Percentiles rank a stretch among this genome's conserved stretches.
These are phyloP conservation scores for Apteryx owenii DNA, from an alignment of 2,113 vertebrate genomes.

Conservation along the genomic window DNA sequence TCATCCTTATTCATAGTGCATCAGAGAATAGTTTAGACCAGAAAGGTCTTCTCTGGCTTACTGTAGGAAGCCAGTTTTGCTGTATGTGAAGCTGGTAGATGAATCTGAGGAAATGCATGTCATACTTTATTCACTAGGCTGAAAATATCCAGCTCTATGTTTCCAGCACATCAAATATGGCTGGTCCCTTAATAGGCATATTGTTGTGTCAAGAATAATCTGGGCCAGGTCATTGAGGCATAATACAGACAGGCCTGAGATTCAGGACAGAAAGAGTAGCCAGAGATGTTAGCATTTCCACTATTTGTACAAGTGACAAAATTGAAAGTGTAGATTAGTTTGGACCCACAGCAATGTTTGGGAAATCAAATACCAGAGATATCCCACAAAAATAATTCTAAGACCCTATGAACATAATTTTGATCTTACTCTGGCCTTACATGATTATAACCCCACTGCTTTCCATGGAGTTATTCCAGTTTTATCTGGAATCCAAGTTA, in stretches of 20 bases:
- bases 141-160: neutral
- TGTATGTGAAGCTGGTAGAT: neutral
- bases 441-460: neutral
- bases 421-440: neutral
- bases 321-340: neutral
- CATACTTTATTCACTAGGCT: neutral
- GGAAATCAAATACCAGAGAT: neutral
- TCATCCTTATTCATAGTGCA: neutral
- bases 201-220: conserved; percentile 1
- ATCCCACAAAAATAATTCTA: neutral
- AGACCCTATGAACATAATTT: neutral
- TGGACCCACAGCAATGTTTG: neutral
- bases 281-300: neutral
- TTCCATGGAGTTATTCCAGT: neutral
- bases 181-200: neutral
- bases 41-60: neutral
- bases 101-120: neutral
- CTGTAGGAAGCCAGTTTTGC: neutral
- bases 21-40: neutral
- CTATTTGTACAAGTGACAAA: neutral
- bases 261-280: neutral
- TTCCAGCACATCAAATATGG: neutral
- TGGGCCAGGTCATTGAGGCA: neutral
- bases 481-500: neutral
- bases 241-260: neutral